Conservation (phyloP, 2,888 invertebrate species). For the Pegoplata infirma region DNA sequence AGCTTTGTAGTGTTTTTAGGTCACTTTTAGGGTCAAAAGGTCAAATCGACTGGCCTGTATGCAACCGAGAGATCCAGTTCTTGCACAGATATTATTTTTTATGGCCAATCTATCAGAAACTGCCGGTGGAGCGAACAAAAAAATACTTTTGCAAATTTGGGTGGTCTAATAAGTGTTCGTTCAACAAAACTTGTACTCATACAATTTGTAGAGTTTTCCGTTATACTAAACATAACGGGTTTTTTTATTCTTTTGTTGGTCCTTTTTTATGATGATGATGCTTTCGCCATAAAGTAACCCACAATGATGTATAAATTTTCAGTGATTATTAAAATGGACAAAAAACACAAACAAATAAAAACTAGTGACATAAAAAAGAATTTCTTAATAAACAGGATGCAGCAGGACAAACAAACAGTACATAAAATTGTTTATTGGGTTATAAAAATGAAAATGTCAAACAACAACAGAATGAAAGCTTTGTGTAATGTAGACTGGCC, state of each 20-base stretch:
- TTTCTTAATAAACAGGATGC: not conserved
- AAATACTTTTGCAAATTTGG: no score
- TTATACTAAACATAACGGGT: conserved; percentile 8
- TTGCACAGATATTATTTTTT: no score
- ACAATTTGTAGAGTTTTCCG: not conserved
- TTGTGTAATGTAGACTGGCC: not conserved
- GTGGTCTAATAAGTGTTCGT: no score
- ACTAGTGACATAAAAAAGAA: conserved; percentile 3
- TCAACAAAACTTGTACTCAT: no score
- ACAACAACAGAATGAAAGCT: not conserved
- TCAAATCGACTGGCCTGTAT: no score
- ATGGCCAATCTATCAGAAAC: no score
- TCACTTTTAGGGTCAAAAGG: no score
- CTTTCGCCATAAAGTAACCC: conserved; percentile 1
- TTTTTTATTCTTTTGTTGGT: not conserved
- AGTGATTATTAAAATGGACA: not conserved
- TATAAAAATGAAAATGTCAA: conserved; percentile 6
- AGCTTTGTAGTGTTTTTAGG: no score
- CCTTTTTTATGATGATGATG: conserved; percentile 5
- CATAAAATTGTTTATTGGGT: conserved; percentile 33
- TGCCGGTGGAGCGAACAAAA: no score
- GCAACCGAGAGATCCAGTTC: no score
- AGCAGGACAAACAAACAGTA: not conserved
- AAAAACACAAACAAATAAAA: no score
- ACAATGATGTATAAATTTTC: conserved; percentile 3